Evolutionary conservation across 2,888 invertebrate species (phyloP), one percentile per base, ranked within the genome.

Genomic region (Agrenia bidenticulata): DNA sequence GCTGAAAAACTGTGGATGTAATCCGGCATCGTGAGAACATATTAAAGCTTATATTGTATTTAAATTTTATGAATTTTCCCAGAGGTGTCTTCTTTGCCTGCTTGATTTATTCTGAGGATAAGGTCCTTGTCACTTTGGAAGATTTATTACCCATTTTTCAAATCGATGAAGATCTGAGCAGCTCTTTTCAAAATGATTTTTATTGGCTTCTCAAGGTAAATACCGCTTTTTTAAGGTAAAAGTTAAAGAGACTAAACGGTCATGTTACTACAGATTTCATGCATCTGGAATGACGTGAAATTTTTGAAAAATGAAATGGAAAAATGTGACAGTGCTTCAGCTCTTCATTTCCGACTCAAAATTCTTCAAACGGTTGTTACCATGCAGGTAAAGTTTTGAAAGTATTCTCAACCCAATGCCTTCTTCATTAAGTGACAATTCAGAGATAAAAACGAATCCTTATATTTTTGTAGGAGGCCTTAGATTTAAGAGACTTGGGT

Each of bases 221-320:
- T 39, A 11, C 15, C 15, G 41, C 11, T n/a, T n/a, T n/a, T n/a
- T n/a, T n/a, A n/a, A n/a, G n/a, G n/a, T n/a, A n/a, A n/a, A n/a
- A n/a, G n/a, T n/a, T n/a, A n/a, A n/a, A n/a, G n/a, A n/a, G n/a
- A n/a, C n/a, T n/a, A n/a, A n/a, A n/a, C n/a, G n/a, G n/a, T n/a
- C n/a, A n/a, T n/a, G n/a, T n/a, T n/a, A n/a, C 23, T 62, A 11
- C 24, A 89, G 89, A 89, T 97, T 41, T 91, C 96, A 0, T 94
- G 95, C 79, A 90, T 93, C 0, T 98, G 98, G 98, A 94, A 96
- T 77, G 95, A 97, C 79, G 92, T 94, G 7, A 95, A 94, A 78
- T 86, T 89, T 1, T 82, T 97, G 1, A 86, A 91, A n/a, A 87
- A 90, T 24, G 95, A 96, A 78, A 93, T 97, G 92, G 95, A 95